Percentiles rank a stretch among this genome's conserved stretches.
These are phyloP conservation scores for Ursus arctos DNA, from an alignment of 2,113 vertebrate genomes.

Conservation along the genomic window DNA sequence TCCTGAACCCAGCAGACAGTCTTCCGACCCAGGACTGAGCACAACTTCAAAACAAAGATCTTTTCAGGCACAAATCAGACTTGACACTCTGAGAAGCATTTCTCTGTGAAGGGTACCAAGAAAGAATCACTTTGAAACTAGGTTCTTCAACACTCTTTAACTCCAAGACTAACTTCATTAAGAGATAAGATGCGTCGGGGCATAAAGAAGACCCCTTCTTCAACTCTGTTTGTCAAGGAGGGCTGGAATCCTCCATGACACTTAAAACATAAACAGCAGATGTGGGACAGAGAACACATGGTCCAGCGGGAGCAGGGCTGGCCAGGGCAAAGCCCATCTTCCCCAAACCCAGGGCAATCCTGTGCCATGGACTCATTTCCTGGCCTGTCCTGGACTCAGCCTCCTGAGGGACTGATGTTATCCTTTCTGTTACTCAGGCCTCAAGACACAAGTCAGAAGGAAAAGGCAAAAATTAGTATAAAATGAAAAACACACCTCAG, in stretches of 20 bases:
- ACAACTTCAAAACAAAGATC: slow-evolving; percentile 6
- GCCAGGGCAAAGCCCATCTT: neutral
- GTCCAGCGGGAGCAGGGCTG: neutral
- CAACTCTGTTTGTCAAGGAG: neutral
- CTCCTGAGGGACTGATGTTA: neutral
- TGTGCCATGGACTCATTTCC: neutral
- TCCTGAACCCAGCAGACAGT: neutral
- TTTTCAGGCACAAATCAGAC: neutral
- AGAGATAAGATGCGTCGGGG: neutral
- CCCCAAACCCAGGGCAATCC: neutral
- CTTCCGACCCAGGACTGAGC: neutral
- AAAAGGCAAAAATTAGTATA: neutral
- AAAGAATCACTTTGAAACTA: neutral
- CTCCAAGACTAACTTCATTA: neutral
- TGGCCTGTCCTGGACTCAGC: neutral
- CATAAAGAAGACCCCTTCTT: neutral
- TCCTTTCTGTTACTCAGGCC: neutral
- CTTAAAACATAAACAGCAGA: neutral
- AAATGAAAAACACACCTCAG: slow-evolving; percentile 16
- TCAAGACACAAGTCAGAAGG: slow-evolving; percentile 57
- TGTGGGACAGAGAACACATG: accelerated
- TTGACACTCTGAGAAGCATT: neutral
- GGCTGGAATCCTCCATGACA: neutral
- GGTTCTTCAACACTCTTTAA: neutral
- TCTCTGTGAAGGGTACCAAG: neutral